Conservation (phyloP, 2,888 invertebrate species). For the Tuta absoluta region DNA sequence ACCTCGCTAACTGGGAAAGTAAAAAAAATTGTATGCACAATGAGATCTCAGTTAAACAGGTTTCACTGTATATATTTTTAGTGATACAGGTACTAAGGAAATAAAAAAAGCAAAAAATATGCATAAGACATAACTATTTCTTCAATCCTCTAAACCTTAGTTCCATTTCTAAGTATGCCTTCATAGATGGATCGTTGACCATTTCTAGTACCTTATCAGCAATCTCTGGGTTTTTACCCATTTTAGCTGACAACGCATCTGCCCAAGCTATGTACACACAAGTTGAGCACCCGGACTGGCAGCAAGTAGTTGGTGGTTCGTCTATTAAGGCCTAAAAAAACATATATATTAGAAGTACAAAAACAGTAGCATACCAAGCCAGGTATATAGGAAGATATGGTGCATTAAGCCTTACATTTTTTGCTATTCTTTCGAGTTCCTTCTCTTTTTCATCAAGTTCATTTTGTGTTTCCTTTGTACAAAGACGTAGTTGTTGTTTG, state of each 20-base stretch:
- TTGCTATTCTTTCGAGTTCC: slow-evolving; percentile 64
- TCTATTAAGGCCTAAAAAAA: slow-evolving; percentile 79
- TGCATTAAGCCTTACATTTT: slow-evolving; percentile 51
- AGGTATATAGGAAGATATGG: no score
- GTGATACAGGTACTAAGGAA: no score
- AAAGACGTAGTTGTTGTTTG: slow-evolving; percentile 35
- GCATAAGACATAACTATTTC: slow-evolving; percentile 34
- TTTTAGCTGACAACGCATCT: slow-evolving; percentile 84
- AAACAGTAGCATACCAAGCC: neutral
- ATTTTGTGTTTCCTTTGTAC: slow-evolving; percentile 39
- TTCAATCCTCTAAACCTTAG: slow-evolving; percentile 74
- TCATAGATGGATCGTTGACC: slow-evolving; percentile 90
- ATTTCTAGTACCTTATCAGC: slow-evolving; percentile 87
- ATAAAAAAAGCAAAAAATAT: neutral
- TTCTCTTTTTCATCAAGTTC: slow-evolving; percentile 65
- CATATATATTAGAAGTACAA: no score
- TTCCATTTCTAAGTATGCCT: slow-evolving; percentile 90
- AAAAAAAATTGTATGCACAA: no score
- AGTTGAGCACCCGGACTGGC: slow-evolving; percentile 95
- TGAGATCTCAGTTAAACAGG: no score
- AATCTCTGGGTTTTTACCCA: slow-evolving; percentile 84
- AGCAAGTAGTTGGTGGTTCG: slow-evolving; percentile 91
- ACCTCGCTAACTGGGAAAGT: no score
- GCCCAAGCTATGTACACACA: slow-evolving; percentile 97
- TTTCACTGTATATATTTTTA: no score